phyloP scores from a whole-genome alignment of 2,797 vertebrate species.

The Alosa sapidissima region DNA sequence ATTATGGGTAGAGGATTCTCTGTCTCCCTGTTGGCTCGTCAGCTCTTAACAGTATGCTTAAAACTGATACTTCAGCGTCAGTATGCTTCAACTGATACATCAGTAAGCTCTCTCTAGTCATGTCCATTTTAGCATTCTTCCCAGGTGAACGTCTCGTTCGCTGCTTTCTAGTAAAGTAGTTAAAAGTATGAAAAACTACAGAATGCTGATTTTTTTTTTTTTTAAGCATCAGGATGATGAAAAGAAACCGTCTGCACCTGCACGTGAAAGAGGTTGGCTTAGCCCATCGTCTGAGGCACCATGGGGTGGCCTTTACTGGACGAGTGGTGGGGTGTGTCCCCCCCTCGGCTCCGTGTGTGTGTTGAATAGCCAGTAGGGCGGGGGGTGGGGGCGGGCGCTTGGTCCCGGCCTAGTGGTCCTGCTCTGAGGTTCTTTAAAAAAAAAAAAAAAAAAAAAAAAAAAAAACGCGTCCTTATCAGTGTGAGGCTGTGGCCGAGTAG shows the following conservation, averaged over 20 bases:
- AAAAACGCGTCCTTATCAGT: neutral
- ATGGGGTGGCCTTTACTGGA: neutral
- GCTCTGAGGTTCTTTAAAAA: neutral
- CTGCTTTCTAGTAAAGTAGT: neutral
- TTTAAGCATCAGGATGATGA: neutral
- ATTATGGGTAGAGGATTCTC: neutral
- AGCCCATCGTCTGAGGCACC: neutral
- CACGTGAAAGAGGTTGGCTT: neutral
- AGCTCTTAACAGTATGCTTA: slow-evolving; percentile 5
- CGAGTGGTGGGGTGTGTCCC: neutral
- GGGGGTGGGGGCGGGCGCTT: neutral
- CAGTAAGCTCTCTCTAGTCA: neutral
- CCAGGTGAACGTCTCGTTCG: neutral
- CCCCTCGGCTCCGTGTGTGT: neutral
- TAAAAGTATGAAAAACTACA: neutral
- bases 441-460: neutral
- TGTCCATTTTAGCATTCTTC: neutral
- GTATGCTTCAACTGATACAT: neutral
- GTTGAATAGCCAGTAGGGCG: neutral
- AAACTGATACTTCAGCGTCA: neutral
- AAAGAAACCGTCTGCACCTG: neutral
- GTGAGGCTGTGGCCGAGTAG: neutral
- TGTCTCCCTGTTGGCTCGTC: neutral
- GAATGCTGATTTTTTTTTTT: neutral
- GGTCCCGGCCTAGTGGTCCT: neutral